Conservation (phyloP, 2,797 vertebrate genomes). For the Rhinogobio ventralis region DNA sequence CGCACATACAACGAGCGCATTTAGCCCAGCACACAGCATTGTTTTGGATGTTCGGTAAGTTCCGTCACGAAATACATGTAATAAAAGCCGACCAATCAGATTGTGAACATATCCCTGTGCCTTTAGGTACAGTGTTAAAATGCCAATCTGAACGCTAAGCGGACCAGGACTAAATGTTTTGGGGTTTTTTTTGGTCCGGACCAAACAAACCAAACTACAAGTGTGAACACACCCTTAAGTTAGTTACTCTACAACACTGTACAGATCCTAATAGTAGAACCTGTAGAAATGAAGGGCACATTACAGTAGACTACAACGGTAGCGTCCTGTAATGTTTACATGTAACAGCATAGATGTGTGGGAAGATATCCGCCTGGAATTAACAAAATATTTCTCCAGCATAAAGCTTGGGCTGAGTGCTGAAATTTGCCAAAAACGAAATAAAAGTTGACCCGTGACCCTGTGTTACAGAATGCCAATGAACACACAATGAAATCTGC, state of each 20-base stretch:
- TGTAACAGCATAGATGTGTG: conserved; percentile 4
- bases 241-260: conserved; percentile 4
- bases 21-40: too few species aligned
- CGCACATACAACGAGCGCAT: too few species aligned
- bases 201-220: too few species aligned
- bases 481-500: conserved; percentile 16
- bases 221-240: too few species aligned
- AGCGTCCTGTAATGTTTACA: conserved; percentile 16
- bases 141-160: too few species aligned
- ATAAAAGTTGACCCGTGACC: conserved; percentile 20
- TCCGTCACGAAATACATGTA: too few species aligned
- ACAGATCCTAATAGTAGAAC: background rate
- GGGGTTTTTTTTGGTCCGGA: too few species aligned
- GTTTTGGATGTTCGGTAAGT: too few species aligned
- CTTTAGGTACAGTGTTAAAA: too few species aligned
- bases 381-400: background rate
- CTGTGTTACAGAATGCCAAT: background rate
- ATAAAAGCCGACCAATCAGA: too few species aligned
- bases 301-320: background rate
- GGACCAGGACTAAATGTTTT: too few species aligned
- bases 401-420: background rate
- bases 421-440: conserved; percentile 4
- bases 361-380: conserved; percentile 1
- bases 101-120: too few species aligned
- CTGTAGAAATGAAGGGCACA: background rate